phyloP scores from a whole-genome alignment of 1,140 invertebrate genomes.

The Scylla paramamosain region DNA sequence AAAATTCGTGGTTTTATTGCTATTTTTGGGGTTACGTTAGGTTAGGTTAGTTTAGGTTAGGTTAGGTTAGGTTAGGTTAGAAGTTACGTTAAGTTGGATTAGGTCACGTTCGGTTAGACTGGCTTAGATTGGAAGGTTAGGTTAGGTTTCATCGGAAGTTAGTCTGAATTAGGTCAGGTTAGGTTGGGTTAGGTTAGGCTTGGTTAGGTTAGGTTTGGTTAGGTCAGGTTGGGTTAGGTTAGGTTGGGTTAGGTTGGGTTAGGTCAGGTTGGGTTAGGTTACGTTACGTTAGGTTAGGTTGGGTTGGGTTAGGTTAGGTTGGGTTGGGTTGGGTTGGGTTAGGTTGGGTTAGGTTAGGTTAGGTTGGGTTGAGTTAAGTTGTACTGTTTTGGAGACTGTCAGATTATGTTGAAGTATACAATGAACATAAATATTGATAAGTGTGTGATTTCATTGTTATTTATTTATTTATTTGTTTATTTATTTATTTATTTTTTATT shows the following conservation, averaged over 20 bases:
- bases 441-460: background rate
- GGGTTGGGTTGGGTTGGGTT: background rate
- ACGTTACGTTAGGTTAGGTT: background rate
- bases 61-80: too few species aligned
- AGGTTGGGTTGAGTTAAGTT: background rate
- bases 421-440: background rate
- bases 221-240: background rate
- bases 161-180: background rate
- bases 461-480: background rate
- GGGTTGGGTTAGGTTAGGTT: background rate
- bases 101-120: too few species aligned
- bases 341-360: background rate
- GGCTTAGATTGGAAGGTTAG: background rate
- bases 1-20: too few species aligned
- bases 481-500: too few species aligned
- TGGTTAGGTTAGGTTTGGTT: background rate
- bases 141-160: too few species aligned
- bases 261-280: background rate
- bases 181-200: too few species aligned
- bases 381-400: background rate
- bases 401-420: background rate
- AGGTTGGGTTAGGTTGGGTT: background rate
- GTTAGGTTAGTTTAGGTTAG: too few species aligned
- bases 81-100: too few species aligned
- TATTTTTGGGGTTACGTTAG: too few species aligned